A percentile compares a stretch with the other conserved stretches of the same genome.
Evolutionary conservation across 2,888 invertebrate species (phyloP).

Genomic region (Hydroisotoma schaefferi): DNA sequence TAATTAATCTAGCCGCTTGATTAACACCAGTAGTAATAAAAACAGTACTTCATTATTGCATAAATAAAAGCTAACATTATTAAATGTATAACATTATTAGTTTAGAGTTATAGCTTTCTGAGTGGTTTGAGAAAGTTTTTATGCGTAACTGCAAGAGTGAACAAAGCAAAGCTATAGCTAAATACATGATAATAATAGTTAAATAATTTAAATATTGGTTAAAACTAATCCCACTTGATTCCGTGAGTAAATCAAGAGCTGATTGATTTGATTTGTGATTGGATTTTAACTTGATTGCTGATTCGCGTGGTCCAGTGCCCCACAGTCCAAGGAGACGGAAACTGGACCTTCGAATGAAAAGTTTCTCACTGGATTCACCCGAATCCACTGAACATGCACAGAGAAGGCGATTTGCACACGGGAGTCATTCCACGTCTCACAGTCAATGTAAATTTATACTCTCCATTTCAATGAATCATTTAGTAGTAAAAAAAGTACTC

Average conservation of each 20-base stretch:
- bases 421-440: slow-evolving; percentile 60
- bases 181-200: too few species aligned
- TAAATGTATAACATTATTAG: too few species aligned
- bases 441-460: slow-evolving; percentile 58
- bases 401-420: slow-evolving; percentile 62
- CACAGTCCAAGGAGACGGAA: slow-evolving; percentile 94
- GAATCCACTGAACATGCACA: slow-evolving; percentile 82
- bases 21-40: too few species aligned
- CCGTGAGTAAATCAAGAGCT: neutral
- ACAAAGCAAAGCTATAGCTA: too few species aligned
- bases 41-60: too few species aligned
- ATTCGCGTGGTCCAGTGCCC: slow-evolving; percentile 65
- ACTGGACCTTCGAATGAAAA: slow-evolving; percentile 96
- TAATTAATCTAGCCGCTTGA: too few species aligned
- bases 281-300: slow-evolving; percentile 11
- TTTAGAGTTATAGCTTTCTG: too few species aligned
- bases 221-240: too few species aligned
- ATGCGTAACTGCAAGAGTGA: too few species aligned
- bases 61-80: too few species aligned
- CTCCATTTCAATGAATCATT: neutral
- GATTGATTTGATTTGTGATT: slow-evolving; percentile 2
- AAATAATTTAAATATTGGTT: too few species aligned
- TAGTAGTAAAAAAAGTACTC: neutral
- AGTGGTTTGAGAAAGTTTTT: too few species aligned
- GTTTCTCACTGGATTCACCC: slow-evolving; percentile 91